Evolutionary conservation across 2,888 invertebrate species (phyloP).

Genomic region (Nasonia oneida): DNA sequence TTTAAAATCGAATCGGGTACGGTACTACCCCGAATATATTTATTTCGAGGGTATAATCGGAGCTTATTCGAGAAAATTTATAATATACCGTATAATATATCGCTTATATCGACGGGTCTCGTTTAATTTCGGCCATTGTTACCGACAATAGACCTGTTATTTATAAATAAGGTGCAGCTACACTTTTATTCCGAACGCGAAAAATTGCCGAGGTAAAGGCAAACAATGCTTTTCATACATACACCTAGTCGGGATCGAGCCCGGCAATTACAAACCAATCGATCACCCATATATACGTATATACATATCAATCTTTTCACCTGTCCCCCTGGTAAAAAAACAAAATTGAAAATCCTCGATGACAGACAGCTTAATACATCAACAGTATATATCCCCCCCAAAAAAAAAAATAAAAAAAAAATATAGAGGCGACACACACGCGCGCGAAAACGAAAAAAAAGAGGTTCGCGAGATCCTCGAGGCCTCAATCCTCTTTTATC

Average conservation of each 20-base stretch:
- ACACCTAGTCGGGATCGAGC: neutral
- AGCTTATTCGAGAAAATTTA: neutral
- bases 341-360: no score
- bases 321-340: no score
- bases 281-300: neutral
- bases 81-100: neutral
- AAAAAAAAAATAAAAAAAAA: neutral
- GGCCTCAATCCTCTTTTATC: slow-evolving; percentile 62
- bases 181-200: neutral
- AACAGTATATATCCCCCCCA: neutral
- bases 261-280: neutral
- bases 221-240: neutral
- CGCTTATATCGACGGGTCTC: neutral
- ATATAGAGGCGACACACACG: slow-evolving; percentile 39
- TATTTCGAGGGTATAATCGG: neutral
- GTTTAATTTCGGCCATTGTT: neutral
- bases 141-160: no score
- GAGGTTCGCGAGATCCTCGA: slow-evolving; percentile 35
- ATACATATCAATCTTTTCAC: neutral
- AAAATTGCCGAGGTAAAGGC: neutral
- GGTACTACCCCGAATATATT: neutral
- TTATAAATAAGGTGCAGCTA: no score
- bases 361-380: neutral
- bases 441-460: slow-evolving; percentile 4
- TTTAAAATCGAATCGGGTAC: neutral